Evolutionary conservation across 1,140 invertebrate species (phyloP), one percentile per base, ranked within the genome.

Genomic region (Globodera rostochiensis): DNA sequence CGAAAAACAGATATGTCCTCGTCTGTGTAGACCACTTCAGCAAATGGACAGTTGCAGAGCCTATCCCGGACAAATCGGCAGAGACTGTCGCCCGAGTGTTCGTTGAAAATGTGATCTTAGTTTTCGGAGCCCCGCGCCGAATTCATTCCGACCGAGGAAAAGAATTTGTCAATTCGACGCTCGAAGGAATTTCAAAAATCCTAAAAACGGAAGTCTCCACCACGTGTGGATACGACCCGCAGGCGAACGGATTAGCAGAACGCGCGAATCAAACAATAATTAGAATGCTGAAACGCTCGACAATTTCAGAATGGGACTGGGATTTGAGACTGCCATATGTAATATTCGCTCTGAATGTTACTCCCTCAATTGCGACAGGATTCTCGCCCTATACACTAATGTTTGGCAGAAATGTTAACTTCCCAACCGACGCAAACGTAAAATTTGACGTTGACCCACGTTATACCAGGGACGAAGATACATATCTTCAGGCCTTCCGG

Each of bases 11-110:
- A 11, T 74, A 74, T 46, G 25, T 74, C 7, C 46, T 25, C 9
- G 73, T 74, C 6, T 49, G 49, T 8, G 73, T 74, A 3, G 73
- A 74, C 36, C 73, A 74, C 25, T 74, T 74, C 36, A 53, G 19
- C 11, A 74, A 74, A 74, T 74, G 57, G n/a, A 57, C 57, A 13
- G 57, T 74, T 0, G 73, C 73, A 5, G 73, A 53, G 6, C 45
- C 73, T 7, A 74, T 74, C 46, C 73, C 73, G n/a, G 57, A 74
- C 46, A 74, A 74, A 46, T 74, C 73, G n/a, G 73, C 73, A 3
- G 73, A 74, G 11, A 21, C 73, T 21, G 36, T 74, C 9, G 21
- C 73, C 1, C 19, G 21, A 74, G 25, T 57, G 9, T 46, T 74
- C 21, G 73, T 74, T 8, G 73, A 74, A 74, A 74, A 74, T 45